Base-by-base conservation (phyloP, 1,140 invertebrate genomes). In the Lepidurus arcticus region DNA sequence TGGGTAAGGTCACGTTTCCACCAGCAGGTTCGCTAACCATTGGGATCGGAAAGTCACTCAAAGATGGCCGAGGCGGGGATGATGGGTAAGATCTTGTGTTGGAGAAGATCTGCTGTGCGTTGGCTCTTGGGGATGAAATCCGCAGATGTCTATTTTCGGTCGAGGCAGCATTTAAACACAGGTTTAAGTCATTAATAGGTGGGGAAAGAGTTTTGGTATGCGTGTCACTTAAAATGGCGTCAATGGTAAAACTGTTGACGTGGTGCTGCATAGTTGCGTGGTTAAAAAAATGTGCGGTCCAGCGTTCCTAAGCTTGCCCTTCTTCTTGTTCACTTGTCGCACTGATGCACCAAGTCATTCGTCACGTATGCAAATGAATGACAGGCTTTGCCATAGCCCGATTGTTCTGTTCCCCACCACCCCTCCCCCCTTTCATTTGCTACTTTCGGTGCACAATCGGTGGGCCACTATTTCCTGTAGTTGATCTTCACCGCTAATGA, bases 381-480 rank as follows among this genome's bases (percentile, higher is more conserved):
- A 16, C 53, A 16, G 7, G 53, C 8, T 65, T 65, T 65, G 8
- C 53, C 16, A 65, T 65, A 65, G 13, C 53, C 21, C 53, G 53
- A 65, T 65, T 65, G 21, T 21, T 65, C 16, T 10, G 53, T 21
- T 21, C 21, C 21, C 21, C 13, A 13, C 53, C 53, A 16, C 6
- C 53, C 6, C 53, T 13, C 53, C 21, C 34, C 34, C 34, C 21
- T 16, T 16, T 9, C 9, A 16, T 65, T 65, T n/a, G 53, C 21
- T 21, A 65, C 53, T n/a, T 65, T 65, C 21, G n/a, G 5, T 65
- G 53, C 53, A 65, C 53, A 65, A 65, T 65, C 53, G 8, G 13
- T 65, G 53, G 53, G 53, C 53, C 53, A 65, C 53, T 65, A 65
- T 65, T 65, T 65, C 53, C 53, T 65, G 53, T 65, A 65, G 53